Evolutionary conservation across 2,113 vertebrate genomes (phyloP), one percentile per base, ranked within the genome.

Genomic region (Propithecus coquereli): DNA sequence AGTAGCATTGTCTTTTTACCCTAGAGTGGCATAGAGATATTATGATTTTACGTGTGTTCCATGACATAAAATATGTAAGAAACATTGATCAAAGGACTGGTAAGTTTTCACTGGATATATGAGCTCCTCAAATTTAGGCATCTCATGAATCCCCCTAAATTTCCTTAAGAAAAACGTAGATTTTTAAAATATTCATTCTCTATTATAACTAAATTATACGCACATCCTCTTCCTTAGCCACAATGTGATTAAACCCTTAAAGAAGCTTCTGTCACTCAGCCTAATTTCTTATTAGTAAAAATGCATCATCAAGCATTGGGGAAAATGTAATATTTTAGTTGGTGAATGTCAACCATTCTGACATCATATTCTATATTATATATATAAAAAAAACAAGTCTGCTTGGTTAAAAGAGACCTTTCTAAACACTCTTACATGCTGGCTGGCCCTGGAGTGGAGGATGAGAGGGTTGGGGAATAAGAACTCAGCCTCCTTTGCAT

Each of bases 321-420:
- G 34, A 81, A 95, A 95, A 81, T 37, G 52, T 0, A 32, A 11
- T 50, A 23, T 87, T 70, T 95, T 73, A 52, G 18, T 59, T 92
- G 23, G 34, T n/a, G 22, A 89, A 84, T 90, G 52, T 25, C 57
- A 83, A 65, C 54, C 30, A 83, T 40, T 89, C 30, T 45, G 23
- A 95, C 91, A 52, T 89, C 30, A 84, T 70, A 94, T 85, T 73
- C 79, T 47, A 70, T 70, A 47, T 73, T 82, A 76, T 86, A 54
- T 50, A 86, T 47, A 37, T 1, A 32, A 52, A 70, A 17, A 54
- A 79, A 68, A 32, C 59, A 25, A 0, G 0, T 37, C 45, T 40
- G 87, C 52, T 90, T 81, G 9, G 50, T 79, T 92, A 76, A 83
- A 95, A 84, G 59, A 61, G 63, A 68, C 16, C n/a, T 73, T 94